Conservation (phyloP, 2,797 vertebrate species). For the Fundulus diaphanus region DNA sequence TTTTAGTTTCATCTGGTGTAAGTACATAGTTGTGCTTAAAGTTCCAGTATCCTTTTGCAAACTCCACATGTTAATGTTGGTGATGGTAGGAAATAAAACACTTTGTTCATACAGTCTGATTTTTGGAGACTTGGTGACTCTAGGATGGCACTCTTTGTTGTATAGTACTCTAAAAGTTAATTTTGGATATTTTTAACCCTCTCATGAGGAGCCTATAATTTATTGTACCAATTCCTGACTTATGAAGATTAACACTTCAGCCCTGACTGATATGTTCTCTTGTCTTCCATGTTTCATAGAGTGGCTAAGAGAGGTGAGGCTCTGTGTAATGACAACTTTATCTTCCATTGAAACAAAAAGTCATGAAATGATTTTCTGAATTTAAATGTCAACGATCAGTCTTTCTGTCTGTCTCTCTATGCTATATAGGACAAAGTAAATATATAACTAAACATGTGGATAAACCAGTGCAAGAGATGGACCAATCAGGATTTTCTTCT, state of each 20-base stretch:
- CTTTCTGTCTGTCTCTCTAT: background rate
- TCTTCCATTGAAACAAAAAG: background rate
- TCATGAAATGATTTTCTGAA: background rate
- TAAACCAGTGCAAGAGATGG: background rate
- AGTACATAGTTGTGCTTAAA: background rate
- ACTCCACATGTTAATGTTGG: background rate
- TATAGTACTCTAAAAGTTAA: background rate
- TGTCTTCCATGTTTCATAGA: background rate
- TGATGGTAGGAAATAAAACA: background rate
- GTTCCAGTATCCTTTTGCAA: background rate
- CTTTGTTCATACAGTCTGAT: background rate
- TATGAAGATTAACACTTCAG: too few relatives aligned
- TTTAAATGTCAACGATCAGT: slow-evolving; percentile 8
- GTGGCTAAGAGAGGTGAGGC: background rate
- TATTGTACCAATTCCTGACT: background rate
- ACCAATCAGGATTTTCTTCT: background rate
- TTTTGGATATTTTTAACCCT: background rate
- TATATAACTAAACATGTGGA: background rate
- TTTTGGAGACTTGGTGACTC: background rate
- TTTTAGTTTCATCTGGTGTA: background rate
- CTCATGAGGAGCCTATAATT: background rate
- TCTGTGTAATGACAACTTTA: background rate
- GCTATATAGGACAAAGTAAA: background rate
- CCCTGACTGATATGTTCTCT: background rate
- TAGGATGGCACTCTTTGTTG: background rate